phyloP scores from a whole-genome alignment of 2,888 invertebrate species.

The Polietes domitor region DNA sequence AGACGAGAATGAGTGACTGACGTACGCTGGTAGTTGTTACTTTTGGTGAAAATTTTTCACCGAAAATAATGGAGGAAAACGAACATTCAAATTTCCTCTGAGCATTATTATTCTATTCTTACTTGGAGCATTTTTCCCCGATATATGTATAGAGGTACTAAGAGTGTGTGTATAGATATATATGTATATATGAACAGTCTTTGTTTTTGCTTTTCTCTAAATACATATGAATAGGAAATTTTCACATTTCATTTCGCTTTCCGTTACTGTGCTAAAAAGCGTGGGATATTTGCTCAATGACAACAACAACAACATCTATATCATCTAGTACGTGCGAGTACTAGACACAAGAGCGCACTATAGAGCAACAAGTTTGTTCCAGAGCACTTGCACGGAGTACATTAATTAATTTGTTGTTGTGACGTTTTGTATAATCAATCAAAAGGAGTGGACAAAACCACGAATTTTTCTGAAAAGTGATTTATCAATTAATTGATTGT shows the following conservation, averaged over 20 bases:
- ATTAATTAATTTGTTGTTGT: no score
- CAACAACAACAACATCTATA: not conserved
- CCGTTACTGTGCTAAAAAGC: slow-evolving; percentile 8
- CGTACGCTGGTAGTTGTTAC: slow-evolving; percentile 40
- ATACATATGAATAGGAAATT: not conserved
- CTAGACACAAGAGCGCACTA: not conserved
- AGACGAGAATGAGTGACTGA: slow-evolving; percentile 60
- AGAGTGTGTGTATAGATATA: not conserved
- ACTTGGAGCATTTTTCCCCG: slow-evolving; percentile 1
- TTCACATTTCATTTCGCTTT: not conserved
- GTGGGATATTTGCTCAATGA: not conserved
- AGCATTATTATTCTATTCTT: slow-evolving; percentile 41
- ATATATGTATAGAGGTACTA: not conserved
- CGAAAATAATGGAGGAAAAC: slow-evolving; percentile 29
- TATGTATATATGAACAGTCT: not conserved
- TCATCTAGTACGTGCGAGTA: not conserved
- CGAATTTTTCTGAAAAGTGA: no score
- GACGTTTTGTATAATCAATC: no score
- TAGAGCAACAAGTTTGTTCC: no score
- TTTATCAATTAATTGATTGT: no score
- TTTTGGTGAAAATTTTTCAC: slow-evolving; percentile 57
- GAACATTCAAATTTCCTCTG: slow-evolving; percentile 37
- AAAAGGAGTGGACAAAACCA: no score
- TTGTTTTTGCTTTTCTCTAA: not conserved
- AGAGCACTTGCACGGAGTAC: not conserved